Evolutionary conservation across 2,797 vertebrate genomes (phyloP), one percentile per base, ranked within the genome.

Genomic region (Gymnothorax javanicus): DNA sequence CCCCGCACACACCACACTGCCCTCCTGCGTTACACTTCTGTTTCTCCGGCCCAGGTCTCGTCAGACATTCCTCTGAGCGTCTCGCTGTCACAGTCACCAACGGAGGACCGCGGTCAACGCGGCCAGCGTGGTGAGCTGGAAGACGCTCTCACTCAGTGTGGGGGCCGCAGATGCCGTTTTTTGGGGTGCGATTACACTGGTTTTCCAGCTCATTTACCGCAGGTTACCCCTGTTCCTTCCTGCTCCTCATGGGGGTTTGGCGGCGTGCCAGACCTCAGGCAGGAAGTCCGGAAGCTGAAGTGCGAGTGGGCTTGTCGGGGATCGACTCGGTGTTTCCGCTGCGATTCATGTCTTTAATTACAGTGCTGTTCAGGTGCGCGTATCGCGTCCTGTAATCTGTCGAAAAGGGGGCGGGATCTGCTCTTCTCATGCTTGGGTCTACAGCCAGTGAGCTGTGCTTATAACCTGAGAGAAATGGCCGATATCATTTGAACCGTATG

Each of bases 271-370:
- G 73, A 77, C 73, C 33, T 13, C 33, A 50, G 73, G 13, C 73
- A 77, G 73, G 73, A 77, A 77, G 73, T 77, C 27, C 5, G 33
- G 33, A 2, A 17, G 33, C 43, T 52, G 50, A 77, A 81, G 50
- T 56, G 77, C 15, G 23, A 81, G 20, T 81, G 17, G 9, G 9
- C 15, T 54, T 81, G 77, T 81, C 77, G n/a, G 25, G 50, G 50
- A 81, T 81, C 56, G 77, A 50, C 17, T 81, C n/a, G 54, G 50
- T n/a, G 52, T 56, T 81, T n/a, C 8, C 7, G 20, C 50, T 81
- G 77, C 20, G 77, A 81, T 56, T 56, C 17, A 56, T 81, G 77
- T 81, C 77, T 81, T 56, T 81, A 81, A 81, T 81, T 81, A 81
- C 77, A 6, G 3, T 11, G 52, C 7, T 8, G 77, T 50, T 43